Evolutionary conservation across 2,888 invertebrate genomes (phyloP).

Genomic region (Arrhopalites spinosus): DNA sequence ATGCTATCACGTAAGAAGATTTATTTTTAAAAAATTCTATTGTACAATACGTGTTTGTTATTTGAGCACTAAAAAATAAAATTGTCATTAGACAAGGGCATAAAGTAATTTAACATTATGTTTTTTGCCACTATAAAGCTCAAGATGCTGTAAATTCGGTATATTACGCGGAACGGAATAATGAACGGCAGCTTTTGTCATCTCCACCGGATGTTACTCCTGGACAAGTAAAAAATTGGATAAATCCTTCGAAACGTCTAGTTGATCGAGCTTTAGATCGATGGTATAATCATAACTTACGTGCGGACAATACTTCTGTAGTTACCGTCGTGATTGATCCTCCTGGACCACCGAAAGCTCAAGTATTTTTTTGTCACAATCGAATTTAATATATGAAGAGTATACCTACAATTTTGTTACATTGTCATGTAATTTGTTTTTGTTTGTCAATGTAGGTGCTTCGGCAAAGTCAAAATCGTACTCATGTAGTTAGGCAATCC

Average conservation of each 20-base stretch:
- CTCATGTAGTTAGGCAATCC: conserved; percentile 39
- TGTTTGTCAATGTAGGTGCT: conserved; percentile 27
- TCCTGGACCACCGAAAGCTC: conserved; percentile 73
- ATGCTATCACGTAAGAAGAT: conserved; percentile 69
- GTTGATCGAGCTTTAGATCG: conserved; percentile 73
- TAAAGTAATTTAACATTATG: too few species aligned
- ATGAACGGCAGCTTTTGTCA: conserved; percentile 63
- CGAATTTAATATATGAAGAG: neutral
- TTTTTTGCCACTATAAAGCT: conserved; percentile 62
- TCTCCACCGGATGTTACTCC: conserved; percentile 37
- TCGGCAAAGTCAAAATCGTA: conserved; percentile 35
- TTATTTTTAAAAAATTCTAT: too few species aligned
- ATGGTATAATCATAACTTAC: conserved; percentile 83
- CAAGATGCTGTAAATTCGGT: conserved; percentile 83
- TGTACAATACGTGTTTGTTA: too few species aligned
- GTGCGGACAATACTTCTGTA: conserved; percentile 96
- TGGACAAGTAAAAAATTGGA: conserved; percentile 65
- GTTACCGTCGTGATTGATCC: conserved; percentile 91
- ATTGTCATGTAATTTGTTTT: neutral
- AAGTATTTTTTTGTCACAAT: conserved; percentile 46
- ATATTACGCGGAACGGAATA: conserved; percentile 78
- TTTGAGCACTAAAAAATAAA: too few species aligned
- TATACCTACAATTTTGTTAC: neutral
- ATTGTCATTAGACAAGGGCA: too few species aligned
- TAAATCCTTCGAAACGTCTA: conserved; percentile 89